phyloP scores from a whole-genome alignment of 2,888 invertebrate genomes.

The Pollenia angustigena region DNA sequence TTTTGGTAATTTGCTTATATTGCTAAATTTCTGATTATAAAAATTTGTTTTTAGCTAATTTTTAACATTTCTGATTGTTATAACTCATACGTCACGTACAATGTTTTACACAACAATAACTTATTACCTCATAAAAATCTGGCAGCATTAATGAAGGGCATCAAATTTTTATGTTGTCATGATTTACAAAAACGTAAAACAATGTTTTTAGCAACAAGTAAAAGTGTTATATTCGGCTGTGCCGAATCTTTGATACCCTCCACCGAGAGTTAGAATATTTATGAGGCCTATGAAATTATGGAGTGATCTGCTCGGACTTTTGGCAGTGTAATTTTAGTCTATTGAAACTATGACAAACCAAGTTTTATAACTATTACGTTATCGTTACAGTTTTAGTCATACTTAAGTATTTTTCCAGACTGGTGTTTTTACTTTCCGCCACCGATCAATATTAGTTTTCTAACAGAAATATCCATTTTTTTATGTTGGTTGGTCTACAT shows the following conservation, averaged over 20 bases:
- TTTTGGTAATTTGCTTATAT: no score
- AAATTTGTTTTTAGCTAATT: background rate
- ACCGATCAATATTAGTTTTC: no score
- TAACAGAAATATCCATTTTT: no score
- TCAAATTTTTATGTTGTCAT: constrained; percentile 46
- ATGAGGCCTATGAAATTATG: background rate
- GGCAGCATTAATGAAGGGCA: constrained; percentile 54
- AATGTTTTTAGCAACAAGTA: background rate
- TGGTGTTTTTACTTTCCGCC: no score
- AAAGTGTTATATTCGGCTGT: background rate
- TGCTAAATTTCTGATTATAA: background rate
- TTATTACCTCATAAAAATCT: constrained; percentile 20
- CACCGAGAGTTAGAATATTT: background rate
- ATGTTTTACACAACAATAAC: background rate
- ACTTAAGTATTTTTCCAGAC: no score
- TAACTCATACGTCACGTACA: constrained; percentile 33
- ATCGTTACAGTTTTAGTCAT: no score
- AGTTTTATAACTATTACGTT: no score
- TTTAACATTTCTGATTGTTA: background rate
- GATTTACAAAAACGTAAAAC: constrained; percentile 30
- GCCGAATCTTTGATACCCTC: no score
- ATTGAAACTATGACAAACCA: no score
- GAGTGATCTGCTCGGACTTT: no score
- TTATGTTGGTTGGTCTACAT: no score
- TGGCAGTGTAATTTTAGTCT: no score